phyloP scores from a whole-genome alignment of 2,888 invertebrate genomes.

The Synanthedon myopaeformis region DNA sequence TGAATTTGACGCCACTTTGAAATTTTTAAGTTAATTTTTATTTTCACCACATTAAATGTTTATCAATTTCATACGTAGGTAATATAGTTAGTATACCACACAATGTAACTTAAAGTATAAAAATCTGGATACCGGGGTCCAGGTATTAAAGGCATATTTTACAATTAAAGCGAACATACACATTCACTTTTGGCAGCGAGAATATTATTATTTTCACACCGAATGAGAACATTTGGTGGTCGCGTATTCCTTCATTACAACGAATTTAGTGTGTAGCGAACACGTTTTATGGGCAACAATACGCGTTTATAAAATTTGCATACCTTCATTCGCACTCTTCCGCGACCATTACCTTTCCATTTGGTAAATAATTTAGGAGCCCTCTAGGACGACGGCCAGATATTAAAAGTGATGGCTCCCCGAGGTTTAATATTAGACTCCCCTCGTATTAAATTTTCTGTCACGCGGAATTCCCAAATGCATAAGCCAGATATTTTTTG shows the following conservation, averaged over 20 bases:
- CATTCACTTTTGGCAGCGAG: conserved; percentile 36
- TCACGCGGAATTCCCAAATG: conserved; percentile 70
- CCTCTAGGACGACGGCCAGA: conserved; percentile 65
- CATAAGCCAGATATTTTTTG: conserved; percentile 67
- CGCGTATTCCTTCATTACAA: conserved; percentile 43
- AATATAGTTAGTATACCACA: too few relatives aligned
- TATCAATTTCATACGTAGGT: too few relatives aligned
- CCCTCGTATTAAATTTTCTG: conserved; percentile 70
- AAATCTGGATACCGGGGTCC: not conserved
- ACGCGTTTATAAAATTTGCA: conserved; percentile 66
- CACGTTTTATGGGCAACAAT: conserved; percentile 53
- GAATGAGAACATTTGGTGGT: conserved; percentile 23
- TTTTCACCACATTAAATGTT: too few relatives aligned
- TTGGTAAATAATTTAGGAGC: conserved; percentile 69
- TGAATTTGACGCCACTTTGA: too few relatives aligned
- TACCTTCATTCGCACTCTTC: conserved; percentile 65
- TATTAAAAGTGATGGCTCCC: conserved; percentile 71
- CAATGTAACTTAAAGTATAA: too few relatives aligned
- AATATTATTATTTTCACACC: conserved; percentile 20
- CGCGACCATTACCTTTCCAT: conserved; percentile 68
- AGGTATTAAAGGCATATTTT: conserved; percentile 23
- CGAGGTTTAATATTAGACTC: conserved; percentile 68
- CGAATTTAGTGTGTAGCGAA: conserved; percentile 33
- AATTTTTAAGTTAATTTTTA: too few relatives aligned
- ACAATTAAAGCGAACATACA: conserved; percentile 36